These are phyloP conservation scores for Clavelina lepadiformis DNA, from an alignment of 23 tunicate species.

Conservation along the genomic window DNA sequence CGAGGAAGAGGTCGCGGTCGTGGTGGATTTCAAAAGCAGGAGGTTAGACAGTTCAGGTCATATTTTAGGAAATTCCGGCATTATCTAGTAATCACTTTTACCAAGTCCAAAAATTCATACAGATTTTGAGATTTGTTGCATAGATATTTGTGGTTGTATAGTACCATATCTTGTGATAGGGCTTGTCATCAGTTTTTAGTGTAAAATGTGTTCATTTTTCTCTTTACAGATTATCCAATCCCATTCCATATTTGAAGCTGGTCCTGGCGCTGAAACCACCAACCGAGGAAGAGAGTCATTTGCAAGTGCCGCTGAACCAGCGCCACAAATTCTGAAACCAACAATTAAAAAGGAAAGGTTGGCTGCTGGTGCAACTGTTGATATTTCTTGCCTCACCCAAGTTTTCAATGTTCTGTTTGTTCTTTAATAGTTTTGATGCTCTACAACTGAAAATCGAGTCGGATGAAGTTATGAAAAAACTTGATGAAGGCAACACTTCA, in stretches of 20 bases:
- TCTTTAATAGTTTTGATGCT: constrained; percentile 19
- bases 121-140: too few relatives aligned
- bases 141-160: too few relatives aligned
- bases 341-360: constrained; percentile 66
- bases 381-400: not conserved
- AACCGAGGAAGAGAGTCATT: constrained; percentile 33
- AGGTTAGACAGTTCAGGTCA: too few relatives aligned
- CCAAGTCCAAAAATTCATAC: too few relatives aligned
- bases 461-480: constrained; percentile 40
- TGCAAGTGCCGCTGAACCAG: not conserved
- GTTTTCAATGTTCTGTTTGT: not conserved
- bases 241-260: constrained; percentile 76
- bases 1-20: constrained; percentile 55
- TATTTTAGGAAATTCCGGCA: too few relatives aligned
- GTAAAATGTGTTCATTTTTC: constrained; percentile 4
- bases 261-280: constrained; percentile 18
- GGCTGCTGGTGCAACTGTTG: not conserved
- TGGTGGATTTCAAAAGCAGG: too few relatives aligned
- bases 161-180: too few relatives aligned
- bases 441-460: constrained; percentile 46
- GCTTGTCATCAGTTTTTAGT: too few relatives aligned
- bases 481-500: constrained; percentile 41
- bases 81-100: too few relatives aligned
- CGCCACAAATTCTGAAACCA: constrained; percentile 48
- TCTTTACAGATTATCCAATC: constrained; percentile 45